Base-by-base conservation (phyloP, 2,797 vertebrate genomes). In the Oreochromis grahami region DNA sequence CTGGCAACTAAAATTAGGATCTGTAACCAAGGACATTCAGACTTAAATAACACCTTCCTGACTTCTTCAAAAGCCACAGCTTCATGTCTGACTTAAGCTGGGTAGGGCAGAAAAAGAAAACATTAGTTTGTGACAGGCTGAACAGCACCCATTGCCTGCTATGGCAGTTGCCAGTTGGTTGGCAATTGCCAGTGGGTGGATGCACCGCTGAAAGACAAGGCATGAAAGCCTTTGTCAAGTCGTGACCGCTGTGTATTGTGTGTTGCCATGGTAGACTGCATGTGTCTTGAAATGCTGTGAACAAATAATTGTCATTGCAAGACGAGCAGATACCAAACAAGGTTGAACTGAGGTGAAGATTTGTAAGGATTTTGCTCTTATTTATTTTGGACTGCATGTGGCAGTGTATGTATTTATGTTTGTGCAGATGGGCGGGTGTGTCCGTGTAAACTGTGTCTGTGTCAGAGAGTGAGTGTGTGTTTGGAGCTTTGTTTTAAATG, bases 1-100 rank as follows among this genome's bases (percentile, higher is more conserved):
- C 94, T 94, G 92, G 93, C 53, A 86, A 79, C 68, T 88, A 68
- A 93, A 92, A 91, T 86, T 77, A 81, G 86, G 88, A 90, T 81
- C 53, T 80, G 82, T 79, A 84, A 81, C 88, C 91, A 94, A 95
- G 93, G 91, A 88, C 89, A 76, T 82, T 86, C 24, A 29, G 80
- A 87, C 86, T 88, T 76, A 72, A 93, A 90, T 63, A 84, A 83
- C 80, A 90, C 82, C 78, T 80, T 72, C 56, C 85, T 76, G 86
- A 89, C 84, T 83, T 89, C 80, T 26, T 17, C 63, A 32, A 15
- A 78, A 81, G 79, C 78, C 80, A 14, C 6, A 19, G 19, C 77
- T 79, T 21, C 65, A 24, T 45, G 41, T 88, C 58, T 85, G 45
- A 8, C 48, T 50, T 56, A 72, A 48, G 21, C 38, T 45, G 65